These are phyloP conservation scores for Venturia canescens DNA, from an alignment of 1,140 invertebrate genomes.

Conservation along the genomic window DNA sequence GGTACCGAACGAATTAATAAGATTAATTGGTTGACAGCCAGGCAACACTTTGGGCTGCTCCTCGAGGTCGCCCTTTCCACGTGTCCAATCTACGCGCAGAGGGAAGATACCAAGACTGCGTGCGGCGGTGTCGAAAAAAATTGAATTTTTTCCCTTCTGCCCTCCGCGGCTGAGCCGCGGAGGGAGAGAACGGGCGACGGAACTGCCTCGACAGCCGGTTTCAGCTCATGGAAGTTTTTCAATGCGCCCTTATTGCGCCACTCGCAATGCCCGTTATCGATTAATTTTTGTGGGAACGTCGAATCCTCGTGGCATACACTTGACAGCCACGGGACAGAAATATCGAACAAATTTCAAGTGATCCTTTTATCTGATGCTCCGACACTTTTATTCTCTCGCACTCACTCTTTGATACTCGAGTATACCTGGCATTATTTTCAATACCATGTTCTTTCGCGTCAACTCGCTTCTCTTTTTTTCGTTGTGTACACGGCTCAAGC, in stretches of 20 bases:
- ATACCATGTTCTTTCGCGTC: background rate
- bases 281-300: too few relatives aligned
- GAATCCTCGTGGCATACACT: too few relatives aligned
- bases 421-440: slow-evolving; percentile 2
- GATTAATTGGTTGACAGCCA: slow-evolving; percentile 74
- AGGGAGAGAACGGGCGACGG: slow-evolving; percentile 49
- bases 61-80: slow-evolving; percentile 33
- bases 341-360: too few relatives aligned
- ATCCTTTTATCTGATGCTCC: too few relatives aligned
- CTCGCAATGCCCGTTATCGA: too few relatives aligned
- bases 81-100: slow-evolving; percentile 47
- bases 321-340: too few relatives aligned
- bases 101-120: background rate
- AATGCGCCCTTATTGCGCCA: background rate
- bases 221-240: background rate
- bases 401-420: background rate
- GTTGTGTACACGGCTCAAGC: background rate
- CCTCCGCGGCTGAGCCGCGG: background rate
- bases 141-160: slow-evolving; percentile 57
- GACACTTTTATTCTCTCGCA: background rate
- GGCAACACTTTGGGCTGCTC: slow-evolving; percentile 66
- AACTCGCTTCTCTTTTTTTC: background rate
- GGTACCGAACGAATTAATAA: slow-evolving; percentile 72
- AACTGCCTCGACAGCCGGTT: background rate
- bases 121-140: slow-evolving; percentile 56